phyloP scores from a whole-genome alignment of 2,113 vertebrate genomes.

The Oplegnathus fasciatus region DNA sequence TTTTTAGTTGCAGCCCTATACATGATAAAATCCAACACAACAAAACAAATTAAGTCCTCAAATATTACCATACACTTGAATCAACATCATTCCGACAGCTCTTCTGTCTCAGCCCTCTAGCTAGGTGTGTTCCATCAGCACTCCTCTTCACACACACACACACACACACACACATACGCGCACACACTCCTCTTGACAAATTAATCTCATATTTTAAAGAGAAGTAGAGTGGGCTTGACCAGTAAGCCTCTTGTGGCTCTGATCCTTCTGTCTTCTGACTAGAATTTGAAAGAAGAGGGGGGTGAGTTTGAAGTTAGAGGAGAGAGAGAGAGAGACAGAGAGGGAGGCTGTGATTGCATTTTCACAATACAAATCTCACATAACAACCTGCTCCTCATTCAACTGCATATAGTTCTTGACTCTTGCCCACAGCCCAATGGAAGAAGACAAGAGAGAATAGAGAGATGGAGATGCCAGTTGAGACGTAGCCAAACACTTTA shows the following conservation, averaged over 20 bases:
- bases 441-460: constrained; percentile 66
- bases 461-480: constrained; percentile 63
- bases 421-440: constrained; percentile 67
- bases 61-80: constrained; percentile 28
- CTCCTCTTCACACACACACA: constrained; percentile 32
- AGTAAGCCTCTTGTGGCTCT: constrained; percentile 57
- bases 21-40: neutral
- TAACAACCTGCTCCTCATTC: constrained; percentile 52
- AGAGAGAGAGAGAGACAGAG: constrained; percentile 20
- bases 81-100: constrained; percentile 30
- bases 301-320: constrained; percentile 1
- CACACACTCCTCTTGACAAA: constrained; percentile 68
- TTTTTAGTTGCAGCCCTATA: neutral
- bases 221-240: constrained; percentile 70
- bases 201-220: constrained; percentile 77
- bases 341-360: constrained; percentile 60
- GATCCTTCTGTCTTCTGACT: constrained; percentile 66
- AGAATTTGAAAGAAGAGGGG: constrained; percentile 32
- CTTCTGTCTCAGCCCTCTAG: constrained; percentile 35
- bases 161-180: constrained; percentile 29
- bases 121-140: constrained; percentile 43
- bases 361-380: constrained; percentile 68
- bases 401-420: constrained; percentile 62
- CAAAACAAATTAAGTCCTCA: constrained; percentile 14
- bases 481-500: constrained; percentile 70